Base-by-base conservation (phyloP, 2,888 invertebrate species). In the Megalurothrips usitatus region DNA sequence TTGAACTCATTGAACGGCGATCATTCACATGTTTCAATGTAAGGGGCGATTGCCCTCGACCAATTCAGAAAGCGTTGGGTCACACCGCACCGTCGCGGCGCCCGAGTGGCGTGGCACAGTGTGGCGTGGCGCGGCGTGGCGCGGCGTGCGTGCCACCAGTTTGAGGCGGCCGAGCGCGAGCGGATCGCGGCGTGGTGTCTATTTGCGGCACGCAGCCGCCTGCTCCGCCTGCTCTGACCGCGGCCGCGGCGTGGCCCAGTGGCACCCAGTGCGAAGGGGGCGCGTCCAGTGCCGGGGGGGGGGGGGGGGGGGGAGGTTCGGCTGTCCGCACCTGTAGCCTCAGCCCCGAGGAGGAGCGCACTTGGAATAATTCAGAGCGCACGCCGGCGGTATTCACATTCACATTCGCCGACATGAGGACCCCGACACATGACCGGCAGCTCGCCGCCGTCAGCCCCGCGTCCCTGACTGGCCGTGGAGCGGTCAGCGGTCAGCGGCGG, bases 51-150 rank as follows among this genome's bases (percentile, higher is more conserved):
- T n/a, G 58, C 58, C 58, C 58, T 58, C 58, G 17, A n/a, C 58
- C 58, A 58, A 58, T 58, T 58, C 58, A 58, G 58, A 58, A 58
- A 58, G 19, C 17, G 58, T 58, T 58, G 58, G 58, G 58, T 58
- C 58, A 17, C 58, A 58, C 52, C 52, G 52, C 52, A 58, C 14
- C n/a, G 58, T 43, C 58, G 26, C 23, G 68, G 23, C 68, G 68
- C 23, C 68, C 23, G n/a, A 19, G 68, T 68, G 68, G 23, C 19
- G 63, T 19, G 3, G 12, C 58, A 17, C 17, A 14, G 58, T 6
- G 9, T 78, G 85, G 84, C 80, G 83, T 85, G 82, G 86, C 85
- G n/a, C 9, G 68, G 58, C 58, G 58, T 9, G 58, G 11, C 17
- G 58, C 14, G 17, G 58, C 58, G 58, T 23, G 68, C 68, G 68